A percentile compares a stretch with the other conserved stretches of the same genome.
phyloP scores from a whole-genome alignment of 2,888 invertebrate species.

The Tipula confusa region DNA sequence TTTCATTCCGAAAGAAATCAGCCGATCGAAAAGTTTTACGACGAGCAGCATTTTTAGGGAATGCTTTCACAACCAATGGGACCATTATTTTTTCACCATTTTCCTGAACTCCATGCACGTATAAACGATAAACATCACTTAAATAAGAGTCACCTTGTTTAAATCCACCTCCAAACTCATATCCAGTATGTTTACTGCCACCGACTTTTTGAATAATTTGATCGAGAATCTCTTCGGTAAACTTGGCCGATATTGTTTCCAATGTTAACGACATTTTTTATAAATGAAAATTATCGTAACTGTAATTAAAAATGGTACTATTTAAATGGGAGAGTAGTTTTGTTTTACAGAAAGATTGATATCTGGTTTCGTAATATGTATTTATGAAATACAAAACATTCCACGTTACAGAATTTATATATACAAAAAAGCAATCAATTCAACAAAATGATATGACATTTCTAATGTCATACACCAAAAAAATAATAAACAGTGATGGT shows the following conservation, averaged over 20 bases:
- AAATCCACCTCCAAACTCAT: slow-evolving; percentile 49
- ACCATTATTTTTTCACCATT: slow-evolving; percentile 44
- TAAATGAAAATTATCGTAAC: not conserved
- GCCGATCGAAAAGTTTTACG: slow-evolving; percentile 60
- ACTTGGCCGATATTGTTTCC: slow-evolving; percentile 45
- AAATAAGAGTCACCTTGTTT: slow-evolving; percentile 68
- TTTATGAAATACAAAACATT: not conserved
- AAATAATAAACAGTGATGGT: not conserved
- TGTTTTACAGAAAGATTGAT: too few species aligned
- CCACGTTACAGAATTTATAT: not conserved
- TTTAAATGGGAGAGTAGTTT: not conserved
- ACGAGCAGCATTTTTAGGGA: slow-evolving; percentile 60
- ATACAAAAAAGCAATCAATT: not conserved
- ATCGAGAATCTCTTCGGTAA: slow-evolving; percentile 48
- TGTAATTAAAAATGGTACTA: not conserved
- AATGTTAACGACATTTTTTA: slow-evolving; percentile 40
- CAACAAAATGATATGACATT: not conserved
- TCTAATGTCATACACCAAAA: not conserved
- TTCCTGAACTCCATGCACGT: slow-evolving; percentile 49
- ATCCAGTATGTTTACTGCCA: slow-evolving; percentile 47
- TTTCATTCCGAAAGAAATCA: slow-evolving; percentile 69
- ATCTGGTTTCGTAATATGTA: not conserved
- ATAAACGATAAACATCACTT: slow-evolving; percentile 60
- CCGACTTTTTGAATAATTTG: slow-evolving; percentile 46
- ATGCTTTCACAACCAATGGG: slow-evolving; percentile 60